phyloP scores from a whole-genome alignment of 2,797 vertebrate genomes.

The Manis pentadactyla region DNA sequence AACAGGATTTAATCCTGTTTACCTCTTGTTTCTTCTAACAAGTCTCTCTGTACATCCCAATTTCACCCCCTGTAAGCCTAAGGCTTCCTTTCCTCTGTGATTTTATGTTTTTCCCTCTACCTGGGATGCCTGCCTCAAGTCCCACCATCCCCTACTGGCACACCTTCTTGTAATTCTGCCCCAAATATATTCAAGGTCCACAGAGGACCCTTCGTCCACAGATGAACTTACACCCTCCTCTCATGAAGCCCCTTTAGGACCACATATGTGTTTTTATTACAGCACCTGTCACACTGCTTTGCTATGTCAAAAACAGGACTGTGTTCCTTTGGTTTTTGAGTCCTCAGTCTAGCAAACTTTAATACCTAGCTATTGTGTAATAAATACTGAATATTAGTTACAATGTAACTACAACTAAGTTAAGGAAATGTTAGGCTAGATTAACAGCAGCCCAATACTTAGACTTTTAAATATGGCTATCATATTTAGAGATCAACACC shows the following conservation, averaged over 20 bases:
- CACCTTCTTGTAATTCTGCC: background rate
- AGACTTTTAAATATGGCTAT: background rate
- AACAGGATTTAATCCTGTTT: background rate
- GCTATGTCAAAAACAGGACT: background rate
- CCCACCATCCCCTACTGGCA: background rate
- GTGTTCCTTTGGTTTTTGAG: conserved; percentile 10
- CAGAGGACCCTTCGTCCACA: background rate
- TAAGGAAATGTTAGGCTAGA: background rate
- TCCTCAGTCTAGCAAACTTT: background rate
- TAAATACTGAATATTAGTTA: conserved; percentile 34
- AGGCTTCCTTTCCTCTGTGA: background rate
- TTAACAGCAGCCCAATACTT: background rate
- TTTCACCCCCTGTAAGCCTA: background rate
- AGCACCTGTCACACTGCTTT: conserved; percentile 13
- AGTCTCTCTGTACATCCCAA: background rate
- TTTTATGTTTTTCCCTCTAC: background rate
- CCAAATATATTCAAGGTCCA: background rate
- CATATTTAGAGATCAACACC: background rate
- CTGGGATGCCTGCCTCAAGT: background rate
- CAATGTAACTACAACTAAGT: background rate
- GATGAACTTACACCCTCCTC: background rate
- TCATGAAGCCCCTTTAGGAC: background rate
- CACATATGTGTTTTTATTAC: background rate
- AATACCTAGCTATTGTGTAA: background rate
- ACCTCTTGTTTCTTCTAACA: background rate